Base-by-base conservation (phyloP, 2,888 invertebrate species). In the Mystacides longicornis region DNA sequence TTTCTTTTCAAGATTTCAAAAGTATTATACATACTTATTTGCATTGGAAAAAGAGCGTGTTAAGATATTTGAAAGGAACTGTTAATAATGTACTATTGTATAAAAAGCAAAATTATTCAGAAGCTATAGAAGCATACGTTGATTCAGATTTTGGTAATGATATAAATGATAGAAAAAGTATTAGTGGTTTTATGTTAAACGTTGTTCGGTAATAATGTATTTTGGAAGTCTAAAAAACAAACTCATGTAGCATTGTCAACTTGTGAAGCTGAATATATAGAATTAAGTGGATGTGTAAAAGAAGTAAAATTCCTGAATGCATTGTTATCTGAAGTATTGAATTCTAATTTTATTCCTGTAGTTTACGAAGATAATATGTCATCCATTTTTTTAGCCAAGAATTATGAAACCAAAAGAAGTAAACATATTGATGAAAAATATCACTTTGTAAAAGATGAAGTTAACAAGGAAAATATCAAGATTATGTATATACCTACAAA, bases 171-270 rank as follows among this genome's bases (percentile, higher is more conserved):
- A 31, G 31, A 31, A 31, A 31, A 31, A 31, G 31, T 43, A 43
- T 43, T 16, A 43, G 43, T 43, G 43, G 43, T 16, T 43, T 43
- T 43, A 43, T 43, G 43, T 11, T 43, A 43, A 43, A 43, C 5
- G 14, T 43, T 14, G 5, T 43, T 43, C 4, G 43, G 14, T 31
- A 31, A 31, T 31, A 31, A 31, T 31, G 9, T 31, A 31, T 31
- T 31, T 31, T 31, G 31, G 31, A 31, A 31, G 31, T 31, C 31
- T 31, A 14, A 31, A 31, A 31, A 31, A 9, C 31, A 31, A 31
- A 31, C 7, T 14, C 7, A 31, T 31, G 31, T 31, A 31, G 31
- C 31, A 9, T 14, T 31, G 14, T 31, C 31, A 9, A 31, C 9
- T 31, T 31, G 31, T 31, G 31, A 31, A 31, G 31, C 31, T 31